Conservation (phyloP, 2,888 invertebrate species). For the Lithophane socia region DNA sequence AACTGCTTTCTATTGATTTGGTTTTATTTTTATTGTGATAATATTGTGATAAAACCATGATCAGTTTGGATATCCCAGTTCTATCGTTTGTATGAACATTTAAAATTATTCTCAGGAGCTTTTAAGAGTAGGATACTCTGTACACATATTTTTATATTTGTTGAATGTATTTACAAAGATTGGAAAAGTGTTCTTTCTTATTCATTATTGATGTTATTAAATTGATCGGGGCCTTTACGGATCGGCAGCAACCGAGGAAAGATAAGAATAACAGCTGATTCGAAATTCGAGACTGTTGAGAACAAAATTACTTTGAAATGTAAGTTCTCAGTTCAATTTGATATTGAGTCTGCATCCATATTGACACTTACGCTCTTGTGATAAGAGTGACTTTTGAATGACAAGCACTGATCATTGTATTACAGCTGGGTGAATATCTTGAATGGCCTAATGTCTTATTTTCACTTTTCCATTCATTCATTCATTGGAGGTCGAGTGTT, state of each 20-base stretch:
- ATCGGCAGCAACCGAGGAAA: conserved; percentile 60
- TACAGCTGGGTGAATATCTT: conserved; percentile 20
- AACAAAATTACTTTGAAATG: conserved; percentile 59
- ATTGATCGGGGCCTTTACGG: conserved; percentile 69
- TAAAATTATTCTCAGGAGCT: conserved; percentile 51
- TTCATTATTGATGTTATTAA: conserved; percentile 63
- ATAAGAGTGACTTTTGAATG: conserved; percentile 18
- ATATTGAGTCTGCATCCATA: conserved; percentile 61
- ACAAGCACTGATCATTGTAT: conserved; percentile 26
- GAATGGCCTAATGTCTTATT: conserved; percentile 44
- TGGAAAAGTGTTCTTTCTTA: conserved; percentile 57
- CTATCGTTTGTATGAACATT: conserved; percentile 53
- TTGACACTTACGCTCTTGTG: conserved; percentile 15
- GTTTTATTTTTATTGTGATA: conserved; percentile 69
- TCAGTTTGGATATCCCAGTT: conserved; percentile 53
- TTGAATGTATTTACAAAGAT: conserved; percentile 61
- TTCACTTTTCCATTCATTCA: conserved; percentile 33
- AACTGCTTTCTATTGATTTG: conserved; percentile 53
- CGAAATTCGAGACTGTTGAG: conserved; percentile 68
- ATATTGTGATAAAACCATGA: conserved; percentile 66
- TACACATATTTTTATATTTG: conserved; percentile 66
- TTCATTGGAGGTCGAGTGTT: conserved; percentile 35
- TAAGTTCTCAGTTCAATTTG: conserved; percentile 56
- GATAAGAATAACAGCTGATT: conserved; percentile 65
- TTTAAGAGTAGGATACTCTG: conserved; percentile 49